phyloP scores from a whole-genome alignment of 2,797 vertebrate genomes.

The Esox lucius region DNA sequence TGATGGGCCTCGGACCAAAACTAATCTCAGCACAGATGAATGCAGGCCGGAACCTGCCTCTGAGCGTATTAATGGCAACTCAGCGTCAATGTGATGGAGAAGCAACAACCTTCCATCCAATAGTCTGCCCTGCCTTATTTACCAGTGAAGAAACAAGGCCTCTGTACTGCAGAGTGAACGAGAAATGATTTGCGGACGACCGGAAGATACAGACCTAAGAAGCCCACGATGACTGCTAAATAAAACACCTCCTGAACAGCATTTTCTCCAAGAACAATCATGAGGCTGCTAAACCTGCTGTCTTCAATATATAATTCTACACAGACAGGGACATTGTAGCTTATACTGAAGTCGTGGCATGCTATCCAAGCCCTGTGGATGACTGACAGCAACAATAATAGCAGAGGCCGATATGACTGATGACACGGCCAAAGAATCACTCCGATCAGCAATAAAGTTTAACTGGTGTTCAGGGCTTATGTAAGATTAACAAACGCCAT shows the following conservation, averaged over 20 bases:
- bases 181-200: background rate
- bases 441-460: background rate
- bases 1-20: slow-evolving; percentile 41
- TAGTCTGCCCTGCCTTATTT: background rate
- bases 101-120: background rate
- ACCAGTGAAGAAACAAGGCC: background rate
- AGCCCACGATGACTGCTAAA: background rate
- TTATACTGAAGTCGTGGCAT: background rate
- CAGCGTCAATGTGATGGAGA: slow-evolving; percentile 3
- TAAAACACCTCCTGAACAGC: background rate
- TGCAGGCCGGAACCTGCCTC: slow-evolving; percentile 27
- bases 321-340: background rate
- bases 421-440: background rate
- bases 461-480: background rate
- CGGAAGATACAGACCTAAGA: background rate
- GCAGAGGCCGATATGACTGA: background rate
- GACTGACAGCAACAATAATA: slow-evolving; percentile 10
- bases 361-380: background rate
- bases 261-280: background rate
- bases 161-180: background rate
- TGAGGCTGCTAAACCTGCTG: background rate
- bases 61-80: slow-evolving; percentile 7
- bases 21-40: slow-evolving; percentile 33
- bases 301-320: background rate
- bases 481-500: background rate